Percentiles rank a stretch among this genome's conserved stretches.
Conservation (phyloP, 2,113 vertebrate genomes). For the Eonycteris spelaea region DNA sequence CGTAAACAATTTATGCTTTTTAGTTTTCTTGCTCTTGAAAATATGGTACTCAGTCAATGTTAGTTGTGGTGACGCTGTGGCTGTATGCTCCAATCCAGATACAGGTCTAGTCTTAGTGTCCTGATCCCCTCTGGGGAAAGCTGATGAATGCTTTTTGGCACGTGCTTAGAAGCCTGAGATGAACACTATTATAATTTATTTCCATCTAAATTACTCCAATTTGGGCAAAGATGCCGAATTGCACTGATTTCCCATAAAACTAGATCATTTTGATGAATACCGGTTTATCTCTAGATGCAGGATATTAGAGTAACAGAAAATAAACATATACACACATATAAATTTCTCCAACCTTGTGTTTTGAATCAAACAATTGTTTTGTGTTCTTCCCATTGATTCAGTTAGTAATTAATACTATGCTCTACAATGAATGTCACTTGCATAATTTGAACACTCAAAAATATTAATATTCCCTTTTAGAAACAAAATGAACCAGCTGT, state of each 20-base stretch:
- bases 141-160: constrained; percentile 44
- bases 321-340: constrained; percentile 41
- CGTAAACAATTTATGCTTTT: not conserved
- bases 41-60: fast-evolving
- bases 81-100: not conserved
- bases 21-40: not conserved
- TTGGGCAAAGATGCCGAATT: constrained; percentile 59
- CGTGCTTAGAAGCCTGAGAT: not conserved
- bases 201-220: constrained; percentile 64
- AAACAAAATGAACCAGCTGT: constrained; percentile 60
- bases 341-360: constrained; percentile 52
- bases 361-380: constrained; percentile 54
- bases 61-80: not conserved
- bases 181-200: constrained; percentile 57
- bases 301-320: constrained; percentile 57
- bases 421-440: constrained; percentile 30
- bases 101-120: not conserved
- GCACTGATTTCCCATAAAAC: constrained; percentile 49
- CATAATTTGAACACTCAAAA: constrained; percentile 59
- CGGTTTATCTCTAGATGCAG: not conserved
- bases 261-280: constrained; percentile 49
- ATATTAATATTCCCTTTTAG: constrained; percentile 53
- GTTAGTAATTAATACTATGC: constrained; percentile 50
- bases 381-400: constrained; percentile 49
- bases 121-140: not conserved